Evolutionary conservation across 2,797 vertebrate species (phyloP).

Genomic region (Echiichthys vipera): DNA sequence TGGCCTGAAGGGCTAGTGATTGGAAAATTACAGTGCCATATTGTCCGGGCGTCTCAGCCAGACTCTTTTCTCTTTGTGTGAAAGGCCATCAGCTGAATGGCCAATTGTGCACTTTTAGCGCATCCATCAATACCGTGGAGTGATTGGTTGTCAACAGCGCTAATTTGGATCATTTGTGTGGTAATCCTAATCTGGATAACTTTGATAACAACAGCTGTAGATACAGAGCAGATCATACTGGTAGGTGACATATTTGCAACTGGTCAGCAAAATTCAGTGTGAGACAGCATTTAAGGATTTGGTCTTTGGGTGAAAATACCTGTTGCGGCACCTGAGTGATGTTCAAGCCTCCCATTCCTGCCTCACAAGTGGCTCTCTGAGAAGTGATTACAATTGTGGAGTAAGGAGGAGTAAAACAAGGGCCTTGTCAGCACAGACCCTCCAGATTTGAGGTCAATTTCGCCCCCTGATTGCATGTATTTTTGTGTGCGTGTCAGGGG

Average conservation of each 20-base stretch:
- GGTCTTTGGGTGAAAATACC: conserved; percentile 71
- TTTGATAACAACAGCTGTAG: background rate
- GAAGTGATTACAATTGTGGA: conserved; percentile 84
- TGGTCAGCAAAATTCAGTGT: conserved; percentile 15
- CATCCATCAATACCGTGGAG: conserved; percentile 50
- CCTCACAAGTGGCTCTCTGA: conserved; percentile 72
- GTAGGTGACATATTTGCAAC: background rate
- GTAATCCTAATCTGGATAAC: conserved; percentile 16
- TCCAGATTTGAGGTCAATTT: conserved; percentile 87
- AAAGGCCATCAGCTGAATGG: conserved; percentile 70
- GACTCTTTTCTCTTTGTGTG: conserved; percentile 67
- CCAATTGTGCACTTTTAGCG: conserved; percentile 40
- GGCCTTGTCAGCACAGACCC: conserved; percentile 79
- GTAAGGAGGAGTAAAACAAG: conserved; percentile 73
- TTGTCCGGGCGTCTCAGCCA: conserved; percentile 65
- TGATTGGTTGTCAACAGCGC: conserved; percentile 47
- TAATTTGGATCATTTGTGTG: conserved; percentile 37
- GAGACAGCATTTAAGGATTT: conserved; percentile 46
- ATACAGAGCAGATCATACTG: background rate
- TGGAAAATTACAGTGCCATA: conserved; percentile 84
- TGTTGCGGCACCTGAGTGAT: conserved; percentile 76
- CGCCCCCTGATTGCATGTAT: conserved; percentile 80
- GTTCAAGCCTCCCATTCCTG: conserved; percentile 52
- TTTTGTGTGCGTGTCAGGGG: conserved; percentile 39
- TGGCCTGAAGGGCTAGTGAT: conserved; percentile 82